These are phyloP conservation scores for Halcyon chelicuti DNA, from an alignment of 2,797 vertebrate genomes.

Conservation along the genomic window DNA sequence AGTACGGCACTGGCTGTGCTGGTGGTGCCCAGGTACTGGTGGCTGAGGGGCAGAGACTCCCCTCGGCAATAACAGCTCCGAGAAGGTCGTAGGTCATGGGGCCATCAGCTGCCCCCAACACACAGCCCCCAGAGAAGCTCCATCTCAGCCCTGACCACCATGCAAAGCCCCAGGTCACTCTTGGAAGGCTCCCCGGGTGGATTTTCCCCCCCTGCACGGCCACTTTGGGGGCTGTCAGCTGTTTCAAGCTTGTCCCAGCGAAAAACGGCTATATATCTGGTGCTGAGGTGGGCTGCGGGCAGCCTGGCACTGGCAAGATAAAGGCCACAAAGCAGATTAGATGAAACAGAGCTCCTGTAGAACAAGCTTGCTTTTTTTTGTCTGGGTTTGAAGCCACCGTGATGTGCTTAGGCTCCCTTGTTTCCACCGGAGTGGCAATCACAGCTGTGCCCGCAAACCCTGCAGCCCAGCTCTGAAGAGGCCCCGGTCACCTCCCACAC, in stretches of 20 bases:
- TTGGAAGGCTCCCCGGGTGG: background rate
- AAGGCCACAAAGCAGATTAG: background rate
- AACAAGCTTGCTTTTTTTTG: background rate
- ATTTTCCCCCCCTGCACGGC: accelerated
- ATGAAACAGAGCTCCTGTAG: background rate
- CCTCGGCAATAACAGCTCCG: background rate
- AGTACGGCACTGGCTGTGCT: background rate
- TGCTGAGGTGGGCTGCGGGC: background rate
- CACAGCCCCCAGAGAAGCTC: background rate
- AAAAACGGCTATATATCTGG: background rate
- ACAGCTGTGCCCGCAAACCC: background rate
- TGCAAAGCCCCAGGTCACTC: background rate
- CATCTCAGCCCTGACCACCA: background rate
- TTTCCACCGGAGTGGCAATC: background rate
- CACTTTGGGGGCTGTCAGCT: background rate
- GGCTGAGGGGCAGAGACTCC: background rate
- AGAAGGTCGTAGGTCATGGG: background rate
- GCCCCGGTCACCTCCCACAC: background rate
- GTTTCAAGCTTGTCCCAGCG: background rate
- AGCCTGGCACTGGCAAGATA: background rate
- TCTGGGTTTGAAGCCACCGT: background rate
- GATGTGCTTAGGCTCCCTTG: background rate
- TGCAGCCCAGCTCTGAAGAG: background rate
- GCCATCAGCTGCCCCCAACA: background rate
- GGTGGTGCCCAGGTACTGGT: background rate